Base-by-base conservation (phyloP, 1,140 invertebrate genomes). In the Mizuhopecten yessoensis region DNA sequence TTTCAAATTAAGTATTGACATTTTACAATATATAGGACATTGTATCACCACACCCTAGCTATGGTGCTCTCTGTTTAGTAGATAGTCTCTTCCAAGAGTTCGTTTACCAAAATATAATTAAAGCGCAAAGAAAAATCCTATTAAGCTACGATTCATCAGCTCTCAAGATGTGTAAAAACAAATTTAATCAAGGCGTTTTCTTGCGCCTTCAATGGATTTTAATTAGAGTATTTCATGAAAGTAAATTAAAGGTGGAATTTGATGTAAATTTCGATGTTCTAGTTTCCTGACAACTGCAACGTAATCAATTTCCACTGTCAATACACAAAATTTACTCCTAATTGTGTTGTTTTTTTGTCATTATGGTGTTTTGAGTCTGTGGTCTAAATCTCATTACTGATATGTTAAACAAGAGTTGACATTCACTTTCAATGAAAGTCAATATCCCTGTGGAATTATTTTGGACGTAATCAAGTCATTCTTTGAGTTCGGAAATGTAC, bases 171-270 rank as follows among this genome's bases (percentile, higher is more conserved):
- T 75, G 57, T 75, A 75, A 75, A 75, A 75, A 29, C 57, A 75
- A 75, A 29, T 75, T 75, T n/a, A 75, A 75, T 75, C 57, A 75
- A 75, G 57, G 57, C 23, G 29, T n/a, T 75, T 75, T 75, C 57
- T 75, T 17, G 3, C n/a, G 57, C 23, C 57, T 75, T 75, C 57
- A 75, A 75, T 29, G 57, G 23, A 75, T 29, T 75, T 75, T 75
- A 75, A 75, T 75, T 75, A 75, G n/a, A 75, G 11, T 5, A 75
- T 75, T 75, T 75, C 57, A 75, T 23, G 57, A 75, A 75, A 75
- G 57, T 75, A 75, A 75, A 29, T 75, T 75, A 75, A 75, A 75
- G 57, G 57, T 75, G 15, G 57, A 75, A 75, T 75, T 75, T 75
- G 57, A 75, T 75, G 57, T 75, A 75, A 75, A 75, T 75, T 75